Evolutionary conservation across 2,113 vertebrate species (phyloP).

Genomic region (Callospermophilus lateralis): DNA sequence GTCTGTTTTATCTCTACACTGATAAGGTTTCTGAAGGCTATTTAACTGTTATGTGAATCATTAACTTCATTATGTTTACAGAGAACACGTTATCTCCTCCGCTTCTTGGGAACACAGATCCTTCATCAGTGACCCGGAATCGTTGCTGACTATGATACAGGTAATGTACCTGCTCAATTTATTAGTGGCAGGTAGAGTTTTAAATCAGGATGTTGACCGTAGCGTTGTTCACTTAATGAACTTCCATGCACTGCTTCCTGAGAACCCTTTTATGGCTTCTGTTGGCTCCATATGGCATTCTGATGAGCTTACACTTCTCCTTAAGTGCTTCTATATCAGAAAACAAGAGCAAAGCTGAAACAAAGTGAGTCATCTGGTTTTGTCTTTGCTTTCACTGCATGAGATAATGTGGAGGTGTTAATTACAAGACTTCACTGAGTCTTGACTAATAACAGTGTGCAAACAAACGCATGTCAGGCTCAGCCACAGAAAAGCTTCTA

Average conservation of each 20-base stretch:
- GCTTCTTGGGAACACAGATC: constrained; percentile 6
- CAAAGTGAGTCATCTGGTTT: constrained; percentile 91
- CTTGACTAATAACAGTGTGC: constrained; percentile 92
- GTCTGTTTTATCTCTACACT: constrained; percentile 71
- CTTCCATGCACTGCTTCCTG: constrained; percentile 74
- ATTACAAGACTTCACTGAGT: constrained; percentile 91
- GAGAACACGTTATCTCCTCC: constrained; percentile 64
- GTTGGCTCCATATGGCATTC: constrained; percentile 87
- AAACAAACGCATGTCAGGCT: constrained; percentile 91
- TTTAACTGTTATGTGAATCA: constrained; percentile 62
- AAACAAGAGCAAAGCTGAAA: constrained; percentile 90
- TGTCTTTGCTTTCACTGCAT: constrained; percentile 90
- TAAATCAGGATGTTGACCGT: constrained; percentile 52
- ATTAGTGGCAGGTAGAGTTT: not conserved
- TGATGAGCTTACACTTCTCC: constrained; percentile 87
- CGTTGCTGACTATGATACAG: not conserved
- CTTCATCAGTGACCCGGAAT: constrained; percentile 8
- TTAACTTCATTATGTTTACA: constrained; percentile 74
- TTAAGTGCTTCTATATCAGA: constrained; percentile 89
- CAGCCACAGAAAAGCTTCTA: constrained; percentile 89
- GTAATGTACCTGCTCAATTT: constrained; percentile 30
- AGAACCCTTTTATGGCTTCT: constrained; percentile 84
- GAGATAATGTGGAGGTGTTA: constrained; percentile 92
- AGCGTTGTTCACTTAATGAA: constrained; percentile 75
- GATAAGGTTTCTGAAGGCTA: constrained; percentile 76